Conservation (phyloP, 2,888 invertebrate species). For the Toxonevra muliebris region DNA sequence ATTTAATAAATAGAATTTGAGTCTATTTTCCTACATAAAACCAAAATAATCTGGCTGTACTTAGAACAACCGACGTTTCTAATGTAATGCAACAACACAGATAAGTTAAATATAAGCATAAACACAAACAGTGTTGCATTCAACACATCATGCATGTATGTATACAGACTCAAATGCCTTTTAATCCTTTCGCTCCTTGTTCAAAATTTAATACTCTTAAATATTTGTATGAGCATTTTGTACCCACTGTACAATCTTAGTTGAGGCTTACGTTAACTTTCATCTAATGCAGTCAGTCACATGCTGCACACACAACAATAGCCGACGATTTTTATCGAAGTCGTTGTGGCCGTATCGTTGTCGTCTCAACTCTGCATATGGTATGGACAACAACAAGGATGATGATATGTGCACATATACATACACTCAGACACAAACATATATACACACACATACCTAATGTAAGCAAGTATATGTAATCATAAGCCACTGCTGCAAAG, state of each 20-base stretch:
- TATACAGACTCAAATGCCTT: not conserved
- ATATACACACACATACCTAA: not conserved
- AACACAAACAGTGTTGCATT: too few species aligned
- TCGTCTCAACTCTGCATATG: not conserved
- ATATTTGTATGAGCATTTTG: not conserved
- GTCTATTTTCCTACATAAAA: too few species aligned
- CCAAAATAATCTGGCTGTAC: too few species aligned
- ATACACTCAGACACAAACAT: too few species aligned
- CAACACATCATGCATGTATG: not conserved
- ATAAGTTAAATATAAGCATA: too few species aligned
- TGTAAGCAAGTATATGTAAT: conserved; percentile 2
- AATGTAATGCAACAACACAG: too few species aligned
- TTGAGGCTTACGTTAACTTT: conserved; percentile 2
- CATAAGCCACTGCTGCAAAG: conserved; percentile 38
- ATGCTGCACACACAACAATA: not conserved
- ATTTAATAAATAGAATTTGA: too few species aligned
- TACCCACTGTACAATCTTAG: not conserved
- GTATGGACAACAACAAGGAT: not conserved
- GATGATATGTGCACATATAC: not conserved
- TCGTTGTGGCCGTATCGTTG: not conserved
- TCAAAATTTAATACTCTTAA: too few species aligned
- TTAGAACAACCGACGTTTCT: too few species aligned
- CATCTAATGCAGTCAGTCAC: conserved; percentile 12
- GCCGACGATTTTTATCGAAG: not conserved
- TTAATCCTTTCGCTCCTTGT: not conserved